These are phyloP conservation scores for Mythimna albipuncta DNA, from an alignment of 2,888 invertebrate genomes.

Conservation along the genomic window DNA sequence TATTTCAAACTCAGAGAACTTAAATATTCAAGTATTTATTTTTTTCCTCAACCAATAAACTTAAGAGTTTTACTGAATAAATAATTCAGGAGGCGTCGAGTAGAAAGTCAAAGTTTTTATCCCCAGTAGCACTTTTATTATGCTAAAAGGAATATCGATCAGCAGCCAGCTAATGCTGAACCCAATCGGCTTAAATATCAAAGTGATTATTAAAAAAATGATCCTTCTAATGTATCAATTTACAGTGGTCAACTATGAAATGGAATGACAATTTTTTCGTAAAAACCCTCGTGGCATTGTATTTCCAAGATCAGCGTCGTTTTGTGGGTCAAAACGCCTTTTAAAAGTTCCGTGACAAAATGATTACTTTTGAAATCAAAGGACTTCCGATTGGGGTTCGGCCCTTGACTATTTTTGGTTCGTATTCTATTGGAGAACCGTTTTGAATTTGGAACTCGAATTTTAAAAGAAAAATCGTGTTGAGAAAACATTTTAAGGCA, in stretches of 20 bases:
- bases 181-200: slow-evolving; percentile 48
- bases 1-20: slow-evolving; percentile 49
- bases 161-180: slow-evolving; percentile 65
- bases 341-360: slow-evolving; percentile 49
- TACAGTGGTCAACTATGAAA: slow-evolving; percentile 47
- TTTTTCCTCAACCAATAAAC: slow-evolving; percentile 71
- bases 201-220: slow-evolving; percentile 62
- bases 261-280: slow-evolving; percentile 28
- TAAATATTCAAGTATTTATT: slow-evolving; percentile 74
- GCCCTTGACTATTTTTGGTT: slow-evolving; percentile 37
- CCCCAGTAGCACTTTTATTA: slow-evolving; percentile 76
- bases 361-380: slow-evolving; percentile 58
- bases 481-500: too few species aligned
- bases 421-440: not conserved
- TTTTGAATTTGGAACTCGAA: slow-evolving; percentile 14
- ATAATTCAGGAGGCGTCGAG: slow-evolving; percentile 80
- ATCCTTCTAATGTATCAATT: slow-evolving; percentile 57
- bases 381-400: slow-evolving; percentile 35
- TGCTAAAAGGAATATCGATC: slow-evolving; percentile 72
- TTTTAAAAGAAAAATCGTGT: not conserved
- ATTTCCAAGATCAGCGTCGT: slow-evolving; percentile 34
- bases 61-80: slow-evolving; percentile 78
- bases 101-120: slow-evolving; percentile 78
- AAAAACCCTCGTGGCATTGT: slow-evolving; percentile 37
- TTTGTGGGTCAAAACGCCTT: slow-evolving; percentile 48